Percentiles rank a stretch among this genome's conserved stretches.
phyloP scores from a whole-genome alignment of 2,888 invertebrate species.

The Hyles lineata region DNA sequence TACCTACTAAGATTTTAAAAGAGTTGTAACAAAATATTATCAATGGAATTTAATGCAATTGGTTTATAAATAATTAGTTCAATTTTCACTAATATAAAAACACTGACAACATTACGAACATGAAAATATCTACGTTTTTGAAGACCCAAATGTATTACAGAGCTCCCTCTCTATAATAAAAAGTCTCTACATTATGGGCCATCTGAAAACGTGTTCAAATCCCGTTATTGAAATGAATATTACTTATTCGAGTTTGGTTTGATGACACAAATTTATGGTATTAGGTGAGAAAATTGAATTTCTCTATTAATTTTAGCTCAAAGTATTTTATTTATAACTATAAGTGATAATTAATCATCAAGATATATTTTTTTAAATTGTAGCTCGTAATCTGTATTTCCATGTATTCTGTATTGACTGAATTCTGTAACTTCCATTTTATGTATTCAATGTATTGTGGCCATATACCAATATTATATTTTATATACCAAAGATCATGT shows the following conservation, averaged over 20 bases:
- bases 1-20: no score
- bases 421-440: slow-evolving; percentile 67
- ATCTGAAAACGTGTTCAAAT: slow-evolving; percentile 37
- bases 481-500: slow-evolving; percentile 79
- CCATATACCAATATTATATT: slow-evolving; percentile 77
- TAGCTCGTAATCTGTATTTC: slow-evolving; percentile 52
- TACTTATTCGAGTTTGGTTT: neutral
- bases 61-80: no score
- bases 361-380: slow-evolving; percentile 46
- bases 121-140: no score
- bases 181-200: no score
- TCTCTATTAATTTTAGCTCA: slow-evolving; percentile 40
- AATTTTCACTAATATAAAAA: no score
- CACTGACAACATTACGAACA: no score
- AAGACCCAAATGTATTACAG: no score
- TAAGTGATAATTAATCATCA: slow-evolving; percentile 36
- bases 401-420: slow-evolving; percentile 60
- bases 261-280: slow-evolving; percentile 40
- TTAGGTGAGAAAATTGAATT: slow-evolving; percentile 33
- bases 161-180: no score
- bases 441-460: slow-evolving; percentile 59
- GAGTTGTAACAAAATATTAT: no score
- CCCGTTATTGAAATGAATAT: neutral
- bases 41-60: no score
- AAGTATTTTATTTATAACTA: slow-evolving; percentile 50